These are phyloP conservation scores for Neoniphon sammara DNA, from an alignment of 2,797 vertebrate genomes.

Conservation along the genomic window DNA sequence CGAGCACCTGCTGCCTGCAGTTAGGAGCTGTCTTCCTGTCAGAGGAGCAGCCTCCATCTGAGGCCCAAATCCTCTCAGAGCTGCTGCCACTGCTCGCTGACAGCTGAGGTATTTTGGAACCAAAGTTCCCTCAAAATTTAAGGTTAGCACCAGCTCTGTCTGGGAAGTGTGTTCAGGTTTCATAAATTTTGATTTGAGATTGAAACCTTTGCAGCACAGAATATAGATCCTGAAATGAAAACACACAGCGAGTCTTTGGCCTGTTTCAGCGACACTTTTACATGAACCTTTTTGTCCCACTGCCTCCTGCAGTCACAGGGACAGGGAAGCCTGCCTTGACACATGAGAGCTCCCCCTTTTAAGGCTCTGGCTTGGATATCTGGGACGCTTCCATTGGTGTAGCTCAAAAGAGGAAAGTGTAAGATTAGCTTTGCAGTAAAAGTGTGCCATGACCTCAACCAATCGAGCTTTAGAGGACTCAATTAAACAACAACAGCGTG, in stretches of 20 bases:
- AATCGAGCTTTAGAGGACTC: conserved; percentile 36
- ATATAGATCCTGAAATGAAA: background rate
- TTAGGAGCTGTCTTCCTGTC: conserved; percentile 31
- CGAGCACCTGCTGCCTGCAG: conserved; percentile 76
- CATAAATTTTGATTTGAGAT: too few species aligned
- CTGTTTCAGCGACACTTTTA: conserved; percentile 31
- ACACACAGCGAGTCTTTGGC: conserved; percentile 6
- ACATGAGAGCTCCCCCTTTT: conserved; percentile 75
- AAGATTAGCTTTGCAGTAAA: conserved; percentile 74
- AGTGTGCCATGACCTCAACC: conserved; percentile 63
- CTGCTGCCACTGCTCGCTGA: conserved; percentile 31
- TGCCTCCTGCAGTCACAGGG: conserved; percentile 48
- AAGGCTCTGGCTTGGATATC: conserved; percentile 68
- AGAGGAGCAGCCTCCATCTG: conserved; percentile 64
- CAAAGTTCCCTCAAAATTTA: background rate
- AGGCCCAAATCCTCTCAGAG: conserved; percentile 60
- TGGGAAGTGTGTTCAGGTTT: conserved; percentile 7
- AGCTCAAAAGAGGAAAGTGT: conserved; percentile 76
- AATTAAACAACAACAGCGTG: conserved; percentile 18
- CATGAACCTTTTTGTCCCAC: conserved; percentile 48
- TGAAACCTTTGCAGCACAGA: background rate
- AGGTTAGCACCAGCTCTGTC: conserved; percentile 7
- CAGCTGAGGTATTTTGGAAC: conserved; percentile 14
- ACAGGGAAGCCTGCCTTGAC: conserved; percentile 58
- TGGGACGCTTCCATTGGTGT: conserved; percentile 64